Base-by-base conservation (phyloP, 1,140 invertebrate species). In the Leptopilina boulardi region DNA sequence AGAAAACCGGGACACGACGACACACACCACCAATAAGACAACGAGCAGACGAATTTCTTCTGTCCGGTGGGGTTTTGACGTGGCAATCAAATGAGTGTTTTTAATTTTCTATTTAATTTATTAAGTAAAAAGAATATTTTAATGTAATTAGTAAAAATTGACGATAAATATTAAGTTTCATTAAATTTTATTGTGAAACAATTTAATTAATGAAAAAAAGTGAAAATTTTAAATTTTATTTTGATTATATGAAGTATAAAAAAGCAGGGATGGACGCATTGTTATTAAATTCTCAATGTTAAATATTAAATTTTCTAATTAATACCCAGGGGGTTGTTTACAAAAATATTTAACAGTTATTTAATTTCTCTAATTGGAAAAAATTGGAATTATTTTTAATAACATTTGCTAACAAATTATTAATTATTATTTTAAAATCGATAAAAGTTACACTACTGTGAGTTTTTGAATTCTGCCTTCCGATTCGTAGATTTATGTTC, bases 21-120 rank as follows among this genome's bases (percentile, higher is more conserved):
- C 34, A 38, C 3, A 51, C 47, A 51, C 47, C 34, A 38, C 3
- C n/a, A n/a, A n/a, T n/a, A n/a, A n/a, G n/a, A n/a, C n/a, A n/a
- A 34, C 10, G 1, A 66, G 56, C 56, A 66, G 56, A 66, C 56
- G 56, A 66, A 66, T 66, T 66, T 66, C 11, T 66, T n/a, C n/a
- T n/a, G n/a, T n/a, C n/a, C 34, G 34, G 2, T 34, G 30, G 34
- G 5, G 5, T 9, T 15, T 26, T 66, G 23, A 66, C 56, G 56
- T 66, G 56, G 56, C 56, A 66, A 21, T 66, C 56, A 66, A 66
- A 66, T 26, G 11, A 66, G n/a, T 15, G n/a, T 54, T n/a, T 38
- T 3, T 15, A 10, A 26, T 21, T 66, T 66, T 66, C 19, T 0
- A 26, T 15, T 66, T 23, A 1, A 11, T 13, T 5, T 47, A 23